Evolutionary conservation across 2,113 vertebrate species (phyloP), one percentile per base, ranked within the genome.

Genomic region (Platysteira castanea): DNA sequence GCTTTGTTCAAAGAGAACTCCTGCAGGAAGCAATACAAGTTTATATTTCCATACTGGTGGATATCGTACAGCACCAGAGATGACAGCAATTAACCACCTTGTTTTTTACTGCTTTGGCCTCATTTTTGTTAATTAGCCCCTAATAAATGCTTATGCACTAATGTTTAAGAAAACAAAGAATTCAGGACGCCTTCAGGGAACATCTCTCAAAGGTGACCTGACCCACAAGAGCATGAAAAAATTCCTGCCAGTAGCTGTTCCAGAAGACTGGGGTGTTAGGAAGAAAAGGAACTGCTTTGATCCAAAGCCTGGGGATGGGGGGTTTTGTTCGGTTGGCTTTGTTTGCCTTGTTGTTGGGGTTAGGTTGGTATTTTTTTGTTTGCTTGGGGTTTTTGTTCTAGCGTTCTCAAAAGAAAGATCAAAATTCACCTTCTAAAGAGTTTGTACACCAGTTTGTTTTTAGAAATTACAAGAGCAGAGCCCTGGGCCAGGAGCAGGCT

Each of bases 11-110:
- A 30, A n/a, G 56, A 27, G 15, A 75, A 53, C 33, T 71, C 59
- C 59, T 89, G 46, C 1, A 27, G 44, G 56, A 53, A 90, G 47
- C 35, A 49, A 86, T 56, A 19, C 37, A 53, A 2, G 42, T 57
- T 84, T 82, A 0, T 8, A 6, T 63, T 33, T 57, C 31, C 56
- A 4, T 39, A 8, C 42, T 30, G 37, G 31, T 22, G 33, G n/a
- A 35, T 23, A 44, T 28, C 0, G 0, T 7, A 26, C 4, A 33
- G 60, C 17, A 89, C 5, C 1, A 6, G 49, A 46, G 31, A n/a
- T 12, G 13, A 44, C 11, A n/a, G 46, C 63, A 69, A n/a, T 52
- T 42, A 70, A 79, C 33, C 41, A 35, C 18, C 24, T 35, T 19
- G 41, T 26, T 71, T 37, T 64, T 56, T 39, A 59, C 26, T 41